phyloP scores from a whole-genome alignment of 2,888 invertebrate species.

The Euphydryas editha region DNA sequence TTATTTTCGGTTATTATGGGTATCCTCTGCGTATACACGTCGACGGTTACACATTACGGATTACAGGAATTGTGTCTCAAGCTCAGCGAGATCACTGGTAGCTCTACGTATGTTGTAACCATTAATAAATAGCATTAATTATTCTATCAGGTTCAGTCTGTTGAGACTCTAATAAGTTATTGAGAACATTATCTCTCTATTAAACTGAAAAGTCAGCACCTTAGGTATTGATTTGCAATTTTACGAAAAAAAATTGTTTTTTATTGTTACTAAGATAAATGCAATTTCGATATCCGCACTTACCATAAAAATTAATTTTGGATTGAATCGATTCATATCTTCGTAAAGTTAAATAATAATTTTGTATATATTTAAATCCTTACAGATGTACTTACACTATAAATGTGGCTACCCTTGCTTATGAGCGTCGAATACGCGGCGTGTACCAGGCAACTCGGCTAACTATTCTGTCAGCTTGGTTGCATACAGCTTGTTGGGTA shows the following conservation, averaged over 20 bases:
- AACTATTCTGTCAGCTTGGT: slow-evolving; percentile 72
- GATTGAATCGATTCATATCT: too few relatives aligned
- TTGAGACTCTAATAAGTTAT: too few relatives aligned
- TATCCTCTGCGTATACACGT: slow-evolving; percentile 64
- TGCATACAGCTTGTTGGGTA: slow-evolving; percentile 74
- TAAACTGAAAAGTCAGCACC: too few relatives aligned
- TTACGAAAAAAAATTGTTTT: too few relatives aligned
- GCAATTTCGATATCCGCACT: too few relatives aligned
- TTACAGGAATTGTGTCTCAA: slow-evolving; percentile 68
- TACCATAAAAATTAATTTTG: too few relatives aligned
- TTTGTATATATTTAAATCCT: neutral
- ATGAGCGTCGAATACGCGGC: slow-evolving; percentile 72
- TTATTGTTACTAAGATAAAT: too few relatives aligned
- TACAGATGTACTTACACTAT: slow-evolving; percentile 68
- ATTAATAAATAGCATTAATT: too few relatives aligned
- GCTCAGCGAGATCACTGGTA: slow-evolving; percentile 69
- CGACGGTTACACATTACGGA: slow-evolving; percentile 64
- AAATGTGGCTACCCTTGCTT: slow-evolving; percentile 71
- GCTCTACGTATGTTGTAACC: slow-evolving; percentile 57
- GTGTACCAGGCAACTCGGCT: slow-evolving; percentile 73
- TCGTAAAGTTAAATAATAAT: too few relatives aligned
- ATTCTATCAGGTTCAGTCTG: too few relatives aligned
- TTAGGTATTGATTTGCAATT: too few relatives aligned
- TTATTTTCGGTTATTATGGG: slow-evolving; percentile 72
- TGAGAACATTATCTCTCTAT: too few relatives aligned